phyloP scores from a whole-genome alignment of 2,113 vertebrate species.

The Rynchops niger region DNA sequence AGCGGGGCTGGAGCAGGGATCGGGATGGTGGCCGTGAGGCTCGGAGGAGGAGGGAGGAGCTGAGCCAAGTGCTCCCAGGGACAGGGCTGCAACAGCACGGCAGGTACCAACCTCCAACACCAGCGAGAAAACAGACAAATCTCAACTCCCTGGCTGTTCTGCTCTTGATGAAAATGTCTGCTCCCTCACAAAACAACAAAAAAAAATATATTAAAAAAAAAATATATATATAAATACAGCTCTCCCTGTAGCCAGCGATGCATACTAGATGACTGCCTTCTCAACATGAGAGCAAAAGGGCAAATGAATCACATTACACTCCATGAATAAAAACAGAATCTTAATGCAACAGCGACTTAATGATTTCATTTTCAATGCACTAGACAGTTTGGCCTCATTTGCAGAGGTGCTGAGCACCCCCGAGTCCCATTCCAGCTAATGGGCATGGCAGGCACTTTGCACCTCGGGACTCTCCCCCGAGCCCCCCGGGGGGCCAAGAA shows the following conservation, averaged over 20 bases:
- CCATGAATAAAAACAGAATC: conserved; percentile 53
- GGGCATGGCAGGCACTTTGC: background rate
- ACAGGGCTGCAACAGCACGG: background rate
- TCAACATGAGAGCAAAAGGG: conserved; percentile 63
- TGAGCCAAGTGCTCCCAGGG: background rate
- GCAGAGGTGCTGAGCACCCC: conserved; percentile 11
- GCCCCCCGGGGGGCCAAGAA: fast-evolving
- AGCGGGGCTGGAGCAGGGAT: background rate
- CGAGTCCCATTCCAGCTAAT: background rate
- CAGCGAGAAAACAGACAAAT: background rate
- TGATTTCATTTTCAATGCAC: conserved; percentile 4
- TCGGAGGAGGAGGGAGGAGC: background rate
- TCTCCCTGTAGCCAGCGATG: conserved; percentile 44
- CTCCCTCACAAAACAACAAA: background rate
- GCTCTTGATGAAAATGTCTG: conserved; percentile 5
- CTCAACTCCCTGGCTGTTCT: background rate
- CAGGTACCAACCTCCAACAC: fast-evolving
- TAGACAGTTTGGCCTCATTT: background rate
- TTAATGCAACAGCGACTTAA: conserved; percentile 39
- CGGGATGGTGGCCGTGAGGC: fast-evolving
- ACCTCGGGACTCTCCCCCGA: fast-evolving
- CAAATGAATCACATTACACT: conserved; percentile 63
- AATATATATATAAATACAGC: background rate
- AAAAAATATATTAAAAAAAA: background rate
- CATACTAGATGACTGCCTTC: conserved; percentile 44